Evolutionary conservation across 2,888 invertebrate genomes (phyloP), one percentile per base, ranked within the genome.

Genomic region (Gymnocheta viridis): DNA sequence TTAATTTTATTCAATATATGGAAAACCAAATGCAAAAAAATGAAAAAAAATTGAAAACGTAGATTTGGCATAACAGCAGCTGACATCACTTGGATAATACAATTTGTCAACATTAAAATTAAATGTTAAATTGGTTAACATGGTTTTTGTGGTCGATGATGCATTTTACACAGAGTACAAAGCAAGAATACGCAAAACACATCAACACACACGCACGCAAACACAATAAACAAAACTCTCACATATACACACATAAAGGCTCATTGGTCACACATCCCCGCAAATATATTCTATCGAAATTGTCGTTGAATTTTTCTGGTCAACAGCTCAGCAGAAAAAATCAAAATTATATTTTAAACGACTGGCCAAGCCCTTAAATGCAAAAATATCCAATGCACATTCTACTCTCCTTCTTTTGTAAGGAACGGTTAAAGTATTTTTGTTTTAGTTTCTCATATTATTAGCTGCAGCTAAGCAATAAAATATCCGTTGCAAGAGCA

Each of bases 31-130:
- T 10, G n/a, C 38, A 12, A 51, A 14, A 35, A 22, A 54, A 22
- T n/a, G 35, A 79, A 41, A 12, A 14, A 41, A 35, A 24, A 7
- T 35, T 41, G 0, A 19, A 74, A 78, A 72, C 41, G 60, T 72
- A 56, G 72, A 82, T 72, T 67, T 77, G 77, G 60, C 58, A 72
- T 77, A 77, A 82, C 72, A 77, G 82, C 82, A 77, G 72, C 78
- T 74, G 78, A 82, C 82, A 79, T 62, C 73, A 79, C 78, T 73
- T 82, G 82, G 69, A 79, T 79, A 82, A 82, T 82, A 79, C 82
- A 82, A 82, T 82, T 82, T 79, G 82, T 82, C 82, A 82, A 82
- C 78, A 82, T 79, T 82, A 72, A 82, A 78, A 78, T 82, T 82
- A 77, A 82, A 82, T 82, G 77, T 82, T 82, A 79, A 82, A 82